Percentiles rank a stretch among this genome's conserved stretches.
Evolutionary conservation across 2,113 vertebrate species (phyloP).

Genomic region (Phylloscopus whistleri): DNA sequence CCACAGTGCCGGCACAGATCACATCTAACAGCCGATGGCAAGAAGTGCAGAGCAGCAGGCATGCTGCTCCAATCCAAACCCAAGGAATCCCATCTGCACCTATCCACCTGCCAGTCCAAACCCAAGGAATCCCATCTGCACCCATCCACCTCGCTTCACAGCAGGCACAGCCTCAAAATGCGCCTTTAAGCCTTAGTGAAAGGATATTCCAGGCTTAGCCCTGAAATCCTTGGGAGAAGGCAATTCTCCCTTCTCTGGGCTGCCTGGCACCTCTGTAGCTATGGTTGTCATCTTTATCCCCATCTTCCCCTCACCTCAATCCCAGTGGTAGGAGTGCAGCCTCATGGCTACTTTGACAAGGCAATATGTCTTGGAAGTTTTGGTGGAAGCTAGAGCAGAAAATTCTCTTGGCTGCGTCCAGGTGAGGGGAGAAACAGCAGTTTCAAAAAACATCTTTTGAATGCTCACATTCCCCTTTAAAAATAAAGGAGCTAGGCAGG

Average conservation of each 20-base stretch:
- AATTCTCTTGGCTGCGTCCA: not conserved
- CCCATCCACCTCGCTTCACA: not conserved
- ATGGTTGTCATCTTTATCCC: not conserved
- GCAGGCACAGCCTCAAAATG: not conserved
- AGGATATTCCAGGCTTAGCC: not conserved
- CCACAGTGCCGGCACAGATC: not conserved
- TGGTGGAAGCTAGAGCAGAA: not conserved
- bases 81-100: not conserved
- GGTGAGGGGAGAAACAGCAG: not conserved
- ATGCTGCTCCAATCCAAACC: not conserved
- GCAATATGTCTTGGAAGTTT: not conserved
- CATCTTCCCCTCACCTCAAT: not conserved
- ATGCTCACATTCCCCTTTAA: not conserved
- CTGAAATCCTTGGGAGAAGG: not conserved
- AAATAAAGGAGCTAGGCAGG: not conserved
- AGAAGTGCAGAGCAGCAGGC: not conserved
- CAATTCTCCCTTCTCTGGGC: not conserved
- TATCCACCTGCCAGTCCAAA: not conserved
- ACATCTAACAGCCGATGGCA: not conserved
- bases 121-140: not conserved
- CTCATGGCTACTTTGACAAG: accelerated
- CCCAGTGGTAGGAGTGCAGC: not conserved
- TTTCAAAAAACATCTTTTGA: not conserved
- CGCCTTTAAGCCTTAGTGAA: not conserved
- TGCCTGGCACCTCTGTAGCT: not conserved